phyloP scores from a whole-genome alignment of 2,113 vertebrate species.

The Equus przewalskii region DNA sequence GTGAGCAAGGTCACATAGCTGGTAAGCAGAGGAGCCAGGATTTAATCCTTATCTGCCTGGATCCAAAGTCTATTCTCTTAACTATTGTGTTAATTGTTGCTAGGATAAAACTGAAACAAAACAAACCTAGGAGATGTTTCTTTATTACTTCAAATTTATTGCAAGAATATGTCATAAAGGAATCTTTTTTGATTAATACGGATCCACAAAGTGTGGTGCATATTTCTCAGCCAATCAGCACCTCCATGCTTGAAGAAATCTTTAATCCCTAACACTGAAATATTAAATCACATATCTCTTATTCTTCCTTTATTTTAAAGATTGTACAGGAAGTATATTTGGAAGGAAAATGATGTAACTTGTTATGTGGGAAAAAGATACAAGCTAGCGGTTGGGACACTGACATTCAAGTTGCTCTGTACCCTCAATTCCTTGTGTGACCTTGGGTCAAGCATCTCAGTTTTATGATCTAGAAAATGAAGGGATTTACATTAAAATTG shows the following conservation, averaged over 20 bases:
- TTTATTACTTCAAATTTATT: constrained; percentile 62
- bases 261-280: not conserved
- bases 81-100: constrained; percentile 69
- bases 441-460: not conserved
- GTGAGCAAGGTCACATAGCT: not conserved
- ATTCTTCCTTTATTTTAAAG: not conserved
- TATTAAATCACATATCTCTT: constrained; percentile 3
- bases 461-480: constrained; percentile 10
- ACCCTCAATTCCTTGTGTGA: not conserved
- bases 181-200: constrained; percentile 13
- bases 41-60: constrained; percentile 53
- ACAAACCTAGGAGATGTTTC: constrained; percentile 51
- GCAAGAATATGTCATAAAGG: constrained; percentile 28
- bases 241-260: not conserved
- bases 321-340: not conserved
- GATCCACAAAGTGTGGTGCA: not conserved
- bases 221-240: constrained; percentile 57
- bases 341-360: not conserved
- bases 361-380: not conserved
- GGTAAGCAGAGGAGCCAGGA: not conserved
- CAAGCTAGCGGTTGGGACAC: not conserved
- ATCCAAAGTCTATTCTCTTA: constrained; percentile 54
- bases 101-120: constrained; percentile 69
- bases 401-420: not conserved
- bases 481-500: constrained; percentile 8